Base-by-base conservation (phyloP, 1,140 invertebrate species). In the Bemisia tabaci region DNA sequence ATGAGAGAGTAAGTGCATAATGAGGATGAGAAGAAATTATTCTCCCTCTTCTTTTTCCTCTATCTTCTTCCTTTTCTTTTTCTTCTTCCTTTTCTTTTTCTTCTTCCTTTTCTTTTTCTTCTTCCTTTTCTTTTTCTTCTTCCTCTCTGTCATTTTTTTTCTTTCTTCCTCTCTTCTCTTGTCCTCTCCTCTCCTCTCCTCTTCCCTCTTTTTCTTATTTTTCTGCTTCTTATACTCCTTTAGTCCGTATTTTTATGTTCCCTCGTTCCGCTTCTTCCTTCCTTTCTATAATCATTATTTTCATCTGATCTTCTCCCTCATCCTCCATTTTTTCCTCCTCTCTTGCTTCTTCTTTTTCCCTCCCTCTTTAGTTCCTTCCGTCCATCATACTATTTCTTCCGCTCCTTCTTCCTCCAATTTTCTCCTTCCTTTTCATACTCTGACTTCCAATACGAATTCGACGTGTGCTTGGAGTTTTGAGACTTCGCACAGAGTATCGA, bases 351-450 rank as follows among this genome's bases (percentile, higher is more conserved):
- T n/a, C 27, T 64, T 24, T 22, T 33, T 24, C 27, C n/a, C n/a
- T 33, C 12, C 62, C 22, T 24, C 62, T 33, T 24, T 24, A 11
- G 5, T 24, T 33, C 12, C 27, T 64, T 24, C 27, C 23, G 12
- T 62, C 12, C 61, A n/a, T n/a, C n/a, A n/a, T n/a, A n/a, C n/a
- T n/a, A n/a, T n/a, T 64, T 24, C 62, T 64, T 24, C 62, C 26
- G 5, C 24, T 64, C 12, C 62, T 64, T 24, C 24, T 64, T 24
- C 62, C 26, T 24, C 62, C 26, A 9, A 2, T 48, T 48, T 48
- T n/a, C n/a, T n/a, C n/a, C n/a, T n/a, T n/a, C n/a, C n/a, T n/a
- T n/a, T n/a, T n/a, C n/a, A n/a, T n/a, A n/a, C n/a, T n/a, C n/a
- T n/a, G n/a, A n/a, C n/a, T n/a, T n/a, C n/a, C n/a, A n/a, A n/a